Evolutionary conservation across 2,888 invertebrate genomes (phyloP), one percentile per base, ranked within the genome.

Genomic region (Drosophila dives): DNA sequence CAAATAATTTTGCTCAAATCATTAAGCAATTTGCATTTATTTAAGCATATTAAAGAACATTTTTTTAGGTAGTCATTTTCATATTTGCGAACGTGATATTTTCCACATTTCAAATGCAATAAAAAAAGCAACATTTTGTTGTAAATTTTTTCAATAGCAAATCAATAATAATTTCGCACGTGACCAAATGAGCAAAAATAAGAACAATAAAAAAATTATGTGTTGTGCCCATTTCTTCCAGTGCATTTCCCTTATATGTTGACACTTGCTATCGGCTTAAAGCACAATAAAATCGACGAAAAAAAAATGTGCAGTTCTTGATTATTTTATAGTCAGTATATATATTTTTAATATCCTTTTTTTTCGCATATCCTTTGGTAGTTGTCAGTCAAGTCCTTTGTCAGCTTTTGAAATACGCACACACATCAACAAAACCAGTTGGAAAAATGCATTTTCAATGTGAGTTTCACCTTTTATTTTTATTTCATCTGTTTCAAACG

Each of bases 301-400:
- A 51, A 53, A 49, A 5, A 53, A 72, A 58, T 48, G 26, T 4
- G 17, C 3, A 53, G 63, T 81, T 84, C 81, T 81, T 70, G 80
- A 82, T 72, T 73, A 75, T 71, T 82, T 70, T 63, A 69, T 15
- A 5, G 34, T 54, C 20, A 29, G 29, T 29, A 29, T 29, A 29
- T 17, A 23, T 20, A 33, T 58, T 61, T 54, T 55, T 63, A 62
- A 68, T 67, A 59, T 53, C 62, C 55, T 68, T 63, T 69, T 65
- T 54, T 66, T 71, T 3, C n/a, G 66, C 59, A 59, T 77, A 72
- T 32, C 29, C 56, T 42, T 75, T 70, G 67, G 32, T 76, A 78
- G 80, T 64, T 81, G 74, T 87, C 72, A 70, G 85, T 84, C 82
- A 72, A 71, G 71, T 72, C 78, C 74, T 84, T 84, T 84, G 84